Conservation (phyloP, 2,797 vertebrate genomes). For the Phaenicophaeus curvirostris region DNA sequence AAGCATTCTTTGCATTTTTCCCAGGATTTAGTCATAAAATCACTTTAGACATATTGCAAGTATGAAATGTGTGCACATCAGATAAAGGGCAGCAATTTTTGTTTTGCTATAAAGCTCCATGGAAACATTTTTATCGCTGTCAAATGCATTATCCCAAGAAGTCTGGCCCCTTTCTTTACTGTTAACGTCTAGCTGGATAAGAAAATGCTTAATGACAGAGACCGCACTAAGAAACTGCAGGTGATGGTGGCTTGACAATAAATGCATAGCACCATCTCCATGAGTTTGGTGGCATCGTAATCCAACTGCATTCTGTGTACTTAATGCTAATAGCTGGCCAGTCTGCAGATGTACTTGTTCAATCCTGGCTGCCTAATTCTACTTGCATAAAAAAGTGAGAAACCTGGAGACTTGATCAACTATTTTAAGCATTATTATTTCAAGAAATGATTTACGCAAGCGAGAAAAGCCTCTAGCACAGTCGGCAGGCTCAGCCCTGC, state of each 20-base stretch:
- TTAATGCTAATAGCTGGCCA: accelerated
- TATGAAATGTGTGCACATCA: constrained; percentile 74
- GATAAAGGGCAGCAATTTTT: constrained; percentile 72
- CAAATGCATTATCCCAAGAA: constrained; percentile 44
- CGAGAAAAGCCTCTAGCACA: constrained; percentile 65
- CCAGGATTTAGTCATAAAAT: constrained; percentile 80
- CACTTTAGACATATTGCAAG: constrained; percentile 71
- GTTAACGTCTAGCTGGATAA: background rate
- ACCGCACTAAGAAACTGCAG: background rate
- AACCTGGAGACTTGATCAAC: constrained; percentile 46
- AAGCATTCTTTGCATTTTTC: constrained; percentile 82
- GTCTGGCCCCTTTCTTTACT: constrained; percentile 18
- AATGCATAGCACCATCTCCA: accelerated
- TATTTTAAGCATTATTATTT: constrained; percentile 70
- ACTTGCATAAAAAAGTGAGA: background rate
- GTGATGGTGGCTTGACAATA: background rate
- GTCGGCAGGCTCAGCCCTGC: constrained; percentile 48
- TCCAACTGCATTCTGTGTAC: accelerated
- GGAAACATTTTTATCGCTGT: constrained; percentile 61
- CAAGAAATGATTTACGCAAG: constrained; percentile 67
- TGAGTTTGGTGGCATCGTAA: background rate
- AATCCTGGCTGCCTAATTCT: background rate
- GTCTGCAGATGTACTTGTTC: background rate
- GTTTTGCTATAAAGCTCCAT: constrained; percentile 56
- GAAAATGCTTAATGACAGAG: background rate